Percentiles rank a stretch among this genome's conserved stretches.
Evolutionary conservation across 2,888 invertebrate species (phyloP).

Genomic region (Seira musarum): DNA sequence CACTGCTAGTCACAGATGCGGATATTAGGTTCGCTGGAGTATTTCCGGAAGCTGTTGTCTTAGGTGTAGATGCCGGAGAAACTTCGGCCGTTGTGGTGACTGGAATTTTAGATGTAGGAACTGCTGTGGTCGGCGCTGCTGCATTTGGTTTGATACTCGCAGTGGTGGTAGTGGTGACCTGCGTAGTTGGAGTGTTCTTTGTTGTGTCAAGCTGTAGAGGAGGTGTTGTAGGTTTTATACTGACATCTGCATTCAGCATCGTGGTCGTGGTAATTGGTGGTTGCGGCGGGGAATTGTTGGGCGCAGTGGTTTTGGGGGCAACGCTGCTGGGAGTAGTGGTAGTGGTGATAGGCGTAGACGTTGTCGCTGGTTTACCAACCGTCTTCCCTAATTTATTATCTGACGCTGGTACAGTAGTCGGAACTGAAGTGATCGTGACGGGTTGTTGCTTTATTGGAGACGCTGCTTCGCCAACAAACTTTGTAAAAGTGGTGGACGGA

Average conservation of each 20-base stretch:
- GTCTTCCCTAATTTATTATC: neutral
- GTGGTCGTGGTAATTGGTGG: constrained; percentile 11
- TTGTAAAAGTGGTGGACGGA: constrained; percentile 37
- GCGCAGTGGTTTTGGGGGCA: neutral
- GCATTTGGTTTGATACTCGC: neutral
- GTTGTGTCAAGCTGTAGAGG: neutral
- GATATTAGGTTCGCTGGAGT: neutral
- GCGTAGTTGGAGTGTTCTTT: neutral
- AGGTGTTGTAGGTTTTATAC: constrained; percentile 21
- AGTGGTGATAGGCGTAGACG: neutral
- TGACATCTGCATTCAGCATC: constrained; percentile 46
- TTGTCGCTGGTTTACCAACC: neutral
- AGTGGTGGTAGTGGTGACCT: neutral
- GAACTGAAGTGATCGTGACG: neutral
- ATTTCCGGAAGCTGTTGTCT: neutral
- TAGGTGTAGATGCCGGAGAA: constrained; percentile 3
- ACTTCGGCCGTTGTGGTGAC: neutral
- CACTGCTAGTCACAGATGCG: neutral
- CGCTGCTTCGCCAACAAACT: neutral
- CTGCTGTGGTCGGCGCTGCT: neutral
- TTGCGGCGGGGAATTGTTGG: neutral
- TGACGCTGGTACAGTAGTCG: neutral
- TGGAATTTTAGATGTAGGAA: neutral
- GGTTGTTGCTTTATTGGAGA: neutral
- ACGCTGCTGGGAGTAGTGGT: neutral